Evolutionary conservation across 37 sponge, comb jelly and placozoan species (phyloP).

Genomic region (Beroe forskalii): DNA sequence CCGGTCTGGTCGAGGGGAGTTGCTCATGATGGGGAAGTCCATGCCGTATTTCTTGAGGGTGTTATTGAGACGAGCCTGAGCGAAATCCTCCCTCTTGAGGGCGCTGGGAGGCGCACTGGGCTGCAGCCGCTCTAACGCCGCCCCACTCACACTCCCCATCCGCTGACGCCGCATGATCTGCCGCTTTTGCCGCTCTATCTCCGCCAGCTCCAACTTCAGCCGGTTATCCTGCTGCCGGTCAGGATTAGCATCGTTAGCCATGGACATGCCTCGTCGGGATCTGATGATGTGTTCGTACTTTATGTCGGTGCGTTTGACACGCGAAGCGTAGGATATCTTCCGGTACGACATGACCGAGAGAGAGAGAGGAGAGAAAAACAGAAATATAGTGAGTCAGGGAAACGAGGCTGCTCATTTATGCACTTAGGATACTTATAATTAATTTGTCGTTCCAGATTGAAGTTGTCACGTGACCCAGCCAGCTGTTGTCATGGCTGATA

Average conservation of each 20-base stretch:
- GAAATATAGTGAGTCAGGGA: too few relatives aligned
- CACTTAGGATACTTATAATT: not conserved
- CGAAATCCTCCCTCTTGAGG: not conserved
- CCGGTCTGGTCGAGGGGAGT: not conserved
- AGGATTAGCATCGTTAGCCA: conserved; percentile 30
- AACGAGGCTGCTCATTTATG: too few relatives aligned
- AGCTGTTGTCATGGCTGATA: too few relatives aligned
- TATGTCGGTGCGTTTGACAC: conserved; percentile 8
- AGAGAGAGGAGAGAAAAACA: too few relatives aligned
- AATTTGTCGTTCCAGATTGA: too few relatives aligned
- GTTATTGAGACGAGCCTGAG: conserved; percentile 10
- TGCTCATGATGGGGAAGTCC: not conserved
- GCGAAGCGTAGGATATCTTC: conserved; percentile 23
- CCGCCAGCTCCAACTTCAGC: not conserved
- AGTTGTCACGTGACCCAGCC: not conserved
- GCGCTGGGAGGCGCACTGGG: not conserved
- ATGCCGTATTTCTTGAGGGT: conserved; percentile 41
- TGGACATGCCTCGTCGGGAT: not conserved
- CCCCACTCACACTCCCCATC: not conserved
- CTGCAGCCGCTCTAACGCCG: not conserved
- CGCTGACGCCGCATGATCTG: not conserved
- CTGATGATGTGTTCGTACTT: conserved; percentile 56
- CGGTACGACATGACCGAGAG: conserved; percentile 16
- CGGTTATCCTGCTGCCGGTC: conserved; percentile 29
- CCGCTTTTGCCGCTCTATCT: conserved; percentile 14